A percentile compares a stretch with the other conserved stretches of the same genome.
Evolutionary conservation across 2,113 vertebrate species (phyloP).

Genomic region (Hemichromis elongatus): DNA sequence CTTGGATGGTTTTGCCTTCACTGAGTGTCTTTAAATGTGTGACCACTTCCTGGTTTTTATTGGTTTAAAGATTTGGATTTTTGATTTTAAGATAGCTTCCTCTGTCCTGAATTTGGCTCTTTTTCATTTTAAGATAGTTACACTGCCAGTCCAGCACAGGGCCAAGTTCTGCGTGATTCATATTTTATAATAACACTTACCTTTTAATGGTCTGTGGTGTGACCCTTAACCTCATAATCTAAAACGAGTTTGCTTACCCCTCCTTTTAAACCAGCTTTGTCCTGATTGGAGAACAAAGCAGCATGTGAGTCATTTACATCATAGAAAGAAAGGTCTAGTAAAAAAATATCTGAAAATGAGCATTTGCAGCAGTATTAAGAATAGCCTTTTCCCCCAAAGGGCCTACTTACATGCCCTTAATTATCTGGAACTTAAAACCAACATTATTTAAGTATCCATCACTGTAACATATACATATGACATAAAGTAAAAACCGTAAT

Average conservation of each 20-base stretch:
- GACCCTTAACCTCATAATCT: background rate
- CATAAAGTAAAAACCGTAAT: background rate
- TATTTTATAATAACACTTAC: background rate
- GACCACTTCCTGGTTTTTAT: background rate
- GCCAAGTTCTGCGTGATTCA: background rate
- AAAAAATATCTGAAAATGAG: background rate
- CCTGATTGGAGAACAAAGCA: background rate
- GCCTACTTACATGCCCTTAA: fast-evolving
- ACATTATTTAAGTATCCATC: background rate
- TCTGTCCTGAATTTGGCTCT: background rate
- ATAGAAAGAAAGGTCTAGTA: background rate
- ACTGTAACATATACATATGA: background rate
- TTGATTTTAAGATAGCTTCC: background rate
- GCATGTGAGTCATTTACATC: background rate
- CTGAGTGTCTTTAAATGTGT: background rate
- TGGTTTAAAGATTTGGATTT: background rate
- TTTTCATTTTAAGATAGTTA: background rate
- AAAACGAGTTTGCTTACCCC: background rate
- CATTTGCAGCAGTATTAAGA: background rate
- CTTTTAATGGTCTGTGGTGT: background rate
- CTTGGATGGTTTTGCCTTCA: background rate
- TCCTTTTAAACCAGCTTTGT: background rate
- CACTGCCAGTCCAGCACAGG: background rate
- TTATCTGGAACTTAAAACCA: background rate
- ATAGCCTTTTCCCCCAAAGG: background rate